Evolutionary conservation across 2,113 vertebrate genomes (phyloP).

Genomic region (Lethenteron reissneri): DNA sequence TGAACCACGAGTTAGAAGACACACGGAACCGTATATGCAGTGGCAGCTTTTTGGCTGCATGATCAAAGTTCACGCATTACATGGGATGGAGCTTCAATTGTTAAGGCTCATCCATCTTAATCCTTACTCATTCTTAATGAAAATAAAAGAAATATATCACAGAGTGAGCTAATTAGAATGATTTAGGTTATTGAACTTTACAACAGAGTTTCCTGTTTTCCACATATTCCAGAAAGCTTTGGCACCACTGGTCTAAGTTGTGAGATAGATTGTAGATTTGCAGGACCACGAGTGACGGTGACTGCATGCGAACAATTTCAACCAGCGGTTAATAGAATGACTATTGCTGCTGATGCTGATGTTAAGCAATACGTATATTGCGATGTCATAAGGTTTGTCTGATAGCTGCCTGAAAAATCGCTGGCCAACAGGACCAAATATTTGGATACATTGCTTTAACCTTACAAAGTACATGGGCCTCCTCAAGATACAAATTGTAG

Average conservation of each 20-base stretch:
- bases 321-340: neutral
- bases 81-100: too few relatives aligned
- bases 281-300: neutral
- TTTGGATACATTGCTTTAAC: neutral
- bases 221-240: too few relatives aligned
- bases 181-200: too few relatives aligned
- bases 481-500: neutral
- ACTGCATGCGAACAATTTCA: neutral
- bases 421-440: neutral
- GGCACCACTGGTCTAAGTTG: too few relatives aligned
- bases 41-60: too few relatives aligned
- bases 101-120: too few relatives aligned
- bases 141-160: too few relatives aligned
- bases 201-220: too few relatives aligned
- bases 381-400: neutral
- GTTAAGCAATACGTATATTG: neutral
- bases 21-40: too few relatives aligned
- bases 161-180: too few relatives aligned
- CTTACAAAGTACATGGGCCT: neutral
- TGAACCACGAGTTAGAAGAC: conserved; percentile 13
- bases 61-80: too few relatives aligned
- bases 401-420: neutral
- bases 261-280: neutral
- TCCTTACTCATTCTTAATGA: too few relatives aligned
- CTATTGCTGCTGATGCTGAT: neutral